These are phyloP conservation scores for Limnephilus lunatus DNA, from an alignment of 2,888 invertebrate genomes.

Conservation along the genomic window DNA sequence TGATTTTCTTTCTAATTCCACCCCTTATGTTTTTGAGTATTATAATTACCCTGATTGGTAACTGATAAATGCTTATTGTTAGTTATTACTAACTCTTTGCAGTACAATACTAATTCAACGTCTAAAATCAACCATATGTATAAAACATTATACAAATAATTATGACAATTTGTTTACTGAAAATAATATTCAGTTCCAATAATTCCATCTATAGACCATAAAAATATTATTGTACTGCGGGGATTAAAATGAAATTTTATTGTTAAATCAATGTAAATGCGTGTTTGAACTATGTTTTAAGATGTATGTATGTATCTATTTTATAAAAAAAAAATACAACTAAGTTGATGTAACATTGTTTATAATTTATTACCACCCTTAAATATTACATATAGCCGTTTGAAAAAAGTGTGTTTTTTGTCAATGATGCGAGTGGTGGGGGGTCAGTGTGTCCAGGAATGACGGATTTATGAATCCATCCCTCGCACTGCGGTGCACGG, in stretches of 20 bases:
- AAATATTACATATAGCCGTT: neutral
- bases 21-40: conserved; percentile 16
- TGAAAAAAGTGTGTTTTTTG: too few relatives aligned
- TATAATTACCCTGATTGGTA: neutral
- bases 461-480: too few relatives aligned
- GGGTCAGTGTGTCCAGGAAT: too few relatives aligned
- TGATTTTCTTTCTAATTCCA: neutral
- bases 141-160: neutral
- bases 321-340: conserved; percentile 66
- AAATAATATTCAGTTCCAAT: conserved; percentile 9
- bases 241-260: conserved; percentile 38
- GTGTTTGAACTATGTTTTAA: conserved; percentile 65
- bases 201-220: neutral
- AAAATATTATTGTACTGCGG: conserved; percentile 12
- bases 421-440: too few relatives aligned
- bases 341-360: conserved; percentile 59
- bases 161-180: neutral
- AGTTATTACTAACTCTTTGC: conserved; percentile 6
- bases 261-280: conserved; percentile 59
- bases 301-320: conserved; percentile 65
- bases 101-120: neutral
- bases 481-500: too few relatives aligned
- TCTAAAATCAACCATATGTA: neutral
- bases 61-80: neutral
- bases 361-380: neutral